Evolutionary conservation across 2,888 invertebrate genomes (phyloP).

Genomic region (Phortica magna): DNA sequence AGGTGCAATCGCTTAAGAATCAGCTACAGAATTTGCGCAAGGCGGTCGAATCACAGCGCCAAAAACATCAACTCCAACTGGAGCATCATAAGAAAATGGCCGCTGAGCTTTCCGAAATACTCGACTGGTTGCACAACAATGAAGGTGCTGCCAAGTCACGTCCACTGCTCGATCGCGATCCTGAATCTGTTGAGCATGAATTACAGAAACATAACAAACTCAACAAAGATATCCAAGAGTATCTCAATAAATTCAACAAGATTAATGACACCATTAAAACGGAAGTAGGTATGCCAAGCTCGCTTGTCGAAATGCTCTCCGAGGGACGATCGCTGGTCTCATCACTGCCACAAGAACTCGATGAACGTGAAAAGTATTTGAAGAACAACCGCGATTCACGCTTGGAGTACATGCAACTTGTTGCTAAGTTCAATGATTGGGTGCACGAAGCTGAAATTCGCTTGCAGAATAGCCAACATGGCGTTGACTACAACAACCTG

Average conservation of each 20-base stretch:
- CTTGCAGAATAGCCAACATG: conserved; percentile 87
- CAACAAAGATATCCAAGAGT: conserved; percentile 83
- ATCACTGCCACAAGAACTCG: conserved; percentile 88
- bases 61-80: conserved; percentile 91
- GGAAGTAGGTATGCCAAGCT: conserved; percentile 89
- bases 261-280: conserved; percentile 85
- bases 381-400: conserved; percentile 87
- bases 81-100: conserved; percentile 93
- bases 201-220: conserved; percentile 87
- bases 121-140: conserved; percentile 90
- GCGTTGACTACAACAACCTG: conserved; percentile 93
- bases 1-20: conserved; percentile 91
- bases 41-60: conserved; percentile 90
- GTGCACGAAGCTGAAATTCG: conserved; percentile 89
- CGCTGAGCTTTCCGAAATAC: conserved; percentile 88
- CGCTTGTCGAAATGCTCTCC: conserved; percentile 89
- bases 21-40: conserved; percentile 88
- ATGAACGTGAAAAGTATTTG: conserved; percentile 89
- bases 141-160: conserved; percentile 90
- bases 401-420: conserved; percentile 86
- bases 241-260: conserved; percentile 84
- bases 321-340: conserved; percentile 88
- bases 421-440: conserved; percentile 89
- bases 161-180: conserved; percentile 88
- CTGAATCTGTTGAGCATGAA: conserved; percentile 89